Evolutionary conservation across 1,140 invertebrate genomes (phyloP), one percentile per base, ranked within the genome.

Genomic region (Habropoda laboriosa): DNA sequence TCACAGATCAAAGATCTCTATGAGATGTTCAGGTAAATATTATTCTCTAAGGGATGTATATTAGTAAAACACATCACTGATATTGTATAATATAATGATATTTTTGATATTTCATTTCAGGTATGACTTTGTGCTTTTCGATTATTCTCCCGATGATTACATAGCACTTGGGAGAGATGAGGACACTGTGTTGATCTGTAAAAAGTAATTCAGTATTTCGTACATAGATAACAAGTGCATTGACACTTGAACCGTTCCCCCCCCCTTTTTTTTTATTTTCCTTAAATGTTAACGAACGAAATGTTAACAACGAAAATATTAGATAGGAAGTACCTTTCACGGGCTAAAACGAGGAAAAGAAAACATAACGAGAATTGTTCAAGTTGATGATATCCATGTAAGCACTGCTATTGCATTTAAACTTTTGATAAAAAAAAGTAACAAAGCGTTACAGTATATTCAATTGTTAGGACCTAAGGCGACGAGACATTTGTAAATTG

Each of bases 51-150:
- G 18, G 24, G 21, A 27, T 3, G n/a, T 30, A 10, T 8, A 7
- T 4, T n/a, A 27, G 16, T 27, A 10, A 21, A 3, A 57, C 21
- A 35, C 27, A 10, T 18, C 16, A 30, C 7, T 57, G 18, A 21
- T 32, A 24, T 8, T 8, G 6, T 12, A 16, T 32, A 67, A 49
- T 27, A 13, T 12, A n/a, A 51, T 38, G n/a, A 40, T 68, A 10
- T 7, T 12, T 32, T 45, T 53, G 4, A 2, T 74, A 45, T 73
- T 49, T 53, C 6, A 42, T 83, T 80, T 47, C 92, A 97, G 96
- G 90, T 95, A 97, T 86, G 97, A 98, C 92, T 98, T 98, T 92
- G 95, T 96, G 89, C 93, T 97, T 45, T 98, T 97, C 92, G 96
- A 96, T 88, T 98, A 97, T 86, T 96, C 96, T 68, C 93, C 96